Conservation (phyloP, 2,888 invertebrate species). For the Ophion costatus region DNA sequence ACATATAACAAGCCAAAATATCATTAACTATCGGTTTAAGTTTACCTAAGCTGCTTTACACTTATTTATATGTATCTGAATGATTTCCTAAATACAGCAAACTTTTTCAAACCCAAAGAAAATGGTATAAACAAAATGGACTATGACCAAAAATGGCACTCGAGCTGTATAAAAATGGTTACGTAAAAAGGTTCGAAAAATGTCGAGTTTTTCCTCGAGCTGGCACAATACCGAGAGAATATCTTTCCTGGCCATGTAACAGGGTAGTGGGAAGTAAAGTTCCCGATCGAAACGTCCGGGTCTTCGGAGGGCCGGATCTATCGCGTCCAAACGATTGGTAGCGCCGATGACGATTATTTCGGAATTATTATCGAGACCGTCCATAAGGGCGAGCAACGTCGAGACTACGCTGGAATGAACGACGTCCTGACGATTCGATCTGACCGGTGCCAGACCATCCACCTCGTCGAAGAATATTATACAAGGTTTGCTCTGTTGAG, state of each 20-base stretch:
- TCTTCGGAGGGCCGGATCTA: slow-evolving; percentile 94
- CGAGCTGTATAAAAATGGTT: neutral
- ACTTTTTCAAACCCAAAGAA: too few relatives aligned
- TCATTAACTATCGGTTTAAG: too few relatives aligned
- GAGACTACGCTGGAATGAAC: slow-evolving; percentile 96
- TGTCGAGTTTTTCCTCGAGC: neutral
- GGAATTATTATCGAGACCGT: slow-evolving; percentile 92
- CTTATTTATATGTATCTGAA: too few relatives aligned
- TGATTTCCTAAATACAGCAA: too few relatives aligned
- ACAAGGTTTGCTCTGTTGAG: slow-evolving; percentile 93
- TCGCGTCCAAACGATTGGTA: slow-evolving; percentile 94
- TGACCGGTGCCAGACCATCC: slow-evolving; percentile 94
- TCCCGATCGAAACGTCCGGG: slow-evolving; percentile 96
- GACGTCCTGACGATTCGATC: slow-evolving; percentile 95
- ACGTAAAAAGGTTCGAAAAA: too few relatives aligned
- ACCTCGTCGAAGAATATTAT: slow-evolving; percentile 97
- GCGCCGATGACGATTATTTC: slow-evolving; percentile 96
- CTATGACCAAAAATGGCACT: neutral
- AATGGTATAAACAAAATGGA: too few relatives aligned
- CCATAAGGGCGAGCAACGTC: slow-evolving; percentile 94
- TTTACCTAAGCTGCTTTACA: too few relatives aligned
- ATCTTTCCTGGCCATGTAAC: slow-evolving; percentile 89
- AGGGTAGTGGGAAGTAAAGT: slow-evolving; percentile 92
- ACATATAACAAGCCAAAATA: too few relatives aligned
- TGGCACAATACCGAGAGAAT: slow-evolving; percentile 88